Evolutionary conservation across 2,113 vertebrate species (phyloP), one percentile per base, ranked within the genome.

Genomic region (Cryptoleucopteryx plumbea): DNA sequence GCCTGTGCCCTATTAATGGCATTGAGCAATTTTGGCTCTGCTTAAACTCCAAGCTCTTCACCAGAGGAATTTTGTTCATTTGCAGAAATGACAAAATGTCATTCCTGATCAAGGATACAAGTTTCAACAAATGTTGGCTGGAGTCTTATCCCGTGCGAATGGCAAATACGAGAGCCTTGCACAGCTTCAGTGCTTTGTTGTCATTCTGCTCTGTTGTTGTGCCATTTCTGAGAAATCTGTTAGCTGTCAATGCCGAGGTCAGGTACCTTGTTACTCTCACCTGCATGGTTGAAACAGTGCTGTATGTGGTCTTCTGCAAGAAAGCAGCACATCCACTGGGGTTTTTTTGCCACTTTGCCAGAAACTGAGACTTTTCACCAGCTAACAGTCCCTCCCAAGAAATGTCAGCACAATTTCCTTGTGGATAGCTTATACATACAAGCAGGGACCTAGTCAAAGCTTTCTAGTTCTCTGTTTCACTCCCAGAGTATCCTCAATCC

Each of bases 41-140:
- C 74, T 95, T 62, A 68, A 91, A 83, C 87, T 59, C 88, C 74
- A 80, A 67, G 91, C 93, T 95, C 89, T 77, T 97, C 29, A 53
- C 47, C 38, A 38, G 63, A 93, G 71, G 89, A 97, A 93, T 91
- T 95, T 72, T 14, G 1, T 42, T 91, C 74, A 9, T 67, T 87
- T 86, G 79, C 91, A 94, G 82, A 95, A 94, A 93, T 63, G 84
- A 90, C 91, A 88, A 93, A 83, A 86, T 36, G 59, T 67, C 84
- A 81, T 58, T 72, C 84, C 63, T 43, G 53, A 83, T 81, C 50
- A 66, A 73, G 67, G 71, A 75, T 56, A 62, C 66, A 70, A 77
- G 70, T 93, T 83, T 77, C 29, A 80, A 52, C 74, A 93, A 50
- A 40, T 2, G 50, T 26, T 59, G 52, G 29, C 1, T 0, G 62